Evolutionary conservation across 2,113 vertebrate species (phyloP).

Genomic region (Trogon melanurus): DNA sequence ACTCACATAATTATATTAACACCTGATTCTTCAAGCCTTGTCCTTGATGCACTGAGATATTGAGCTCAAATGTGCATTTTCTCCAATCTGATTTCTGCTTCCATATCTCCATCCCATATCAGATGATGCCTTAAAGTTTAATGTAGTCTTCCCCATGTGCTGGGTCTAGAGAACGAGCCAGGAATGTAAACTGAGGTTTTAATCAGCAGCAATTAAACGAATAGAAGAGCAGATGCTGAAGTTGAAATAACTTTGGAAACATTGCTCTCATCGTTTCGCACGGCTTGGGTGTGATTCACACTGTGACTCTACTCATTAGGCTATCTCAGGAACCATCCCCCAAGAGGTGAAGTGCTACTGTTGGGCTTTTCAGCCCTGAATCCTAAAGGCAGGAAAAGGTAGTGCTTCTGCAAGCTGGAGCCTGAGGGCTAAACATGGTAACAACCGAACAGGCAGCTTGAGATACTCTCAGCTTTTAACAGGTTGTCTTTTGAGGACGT

Average conservation of each 20-base stretch:
- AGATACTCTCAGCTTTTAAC: not conserved
- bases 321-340: not conserved
- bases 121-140: not conserved
- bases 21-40: not conserved
- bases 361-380: not conserved
- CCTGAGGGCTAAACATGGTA: not conserved
- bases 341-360: not conserved
- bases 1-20: not conserved
- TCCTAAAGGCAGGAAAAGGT: fast-evolving
- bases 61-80: not conserved
- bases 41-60: not conserved
- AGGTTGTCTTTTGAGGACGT: not conserved
- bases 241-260: not conserved
- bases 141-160: not conserved
- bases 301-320: not conserved
- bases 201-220: not conserved
- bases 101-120: not conserved
- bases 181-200: not conserved
- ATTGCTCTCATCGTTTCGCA: not conserved
- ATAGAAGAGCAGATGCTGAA: not conserved
- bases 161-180: not conserved
- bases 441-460: not conserved
- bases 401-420: not conserved
- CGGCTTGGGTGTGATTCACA: not conserved
- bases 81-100: not conserved